Evolutionary conservation across 1,140 invertebrate genomes (phyloP), one percentile per base, ranked within the genome.

Genomic region (Thalassaphorura encarpata): DNA sequence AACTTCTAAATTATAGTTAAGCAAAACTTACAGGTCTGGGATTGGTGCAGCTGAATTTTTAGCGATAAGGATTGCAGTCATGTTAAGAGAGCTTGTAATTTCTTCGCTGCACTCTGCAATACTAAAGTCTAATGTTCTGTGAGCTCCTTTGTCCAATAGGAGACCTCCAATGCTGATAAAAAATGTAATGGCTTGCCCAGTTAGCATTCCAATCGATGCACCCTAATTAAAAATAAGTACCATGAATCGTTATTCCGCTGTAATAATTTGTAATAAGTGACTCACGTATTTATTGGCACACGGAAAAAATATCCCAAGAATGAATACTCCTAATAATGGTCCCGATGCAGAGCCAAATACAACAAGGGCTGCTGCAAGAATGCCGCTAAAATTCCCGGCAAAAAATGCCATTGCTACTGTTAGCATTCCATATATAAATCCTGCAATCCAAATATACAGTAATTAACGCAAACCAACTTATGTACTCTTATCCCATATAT

Each of bases 261-360:
- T 26, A 4, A 18, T 5, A 3, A 26, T 40, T 15, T 4, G 13
- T 13, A 42, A 28, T 27, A 8, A 6, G 13, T 16, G 39, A 50
- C 26, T 52, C 23, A 65, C 63, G 13, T 58, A 58, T 58, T 63
- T 61, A 33, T 66, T 66, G 2, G 48, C 45, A 45, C 63, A 66
- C 13, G 64, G 61, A 26, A 64, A 18, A 1, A 61, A 36, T 15
- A 66, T 47, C 40, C 64, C 64, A 11, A 66, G 43, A 0, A 61
- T 19, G 43, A 66, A 66, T 16, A 61, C 43, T 3, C 64, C 64
- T 1, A 66, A 48, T 6, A 66, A 42, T 19, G 64, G 64, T n/a
- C 64, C 64, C 16, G 59, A 55, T 1, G 63, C 64, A 33, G 52
- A 24, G 8, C 64, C 64, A 56, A 64, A 64, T 2, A 66, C 18